phyloP scores from a whole-genome alignment of 2,113 vertebrate species.

The Coreoperca whiteheadi region DNA sequence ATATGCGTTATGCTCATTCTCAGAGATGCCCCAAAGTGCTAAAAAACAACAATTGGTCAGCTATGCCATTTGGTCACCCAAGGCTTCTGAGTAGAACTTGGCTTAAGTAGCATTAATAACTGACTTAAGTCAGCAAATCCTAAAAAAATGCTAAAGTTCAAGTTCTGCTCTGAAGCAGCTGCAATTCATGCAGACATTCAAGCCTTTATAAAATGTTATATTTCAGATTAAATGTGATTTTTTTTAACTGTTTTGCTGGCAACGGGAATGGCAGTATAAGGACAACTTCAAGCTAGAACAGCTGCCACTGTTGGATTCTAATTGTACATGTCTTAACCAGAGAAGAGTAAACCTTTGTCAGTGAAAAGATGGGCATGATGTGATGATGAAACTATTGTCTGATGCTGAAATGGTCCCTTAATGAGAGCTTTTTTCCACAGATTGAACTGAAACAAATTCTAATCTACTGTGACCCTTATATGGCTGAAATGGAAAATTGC shows the following conservation, averaged over 20 bases:
- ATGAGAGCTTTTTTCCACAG: constrained; percentile 77
- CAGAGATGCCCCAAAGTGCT: constrained; percentile 24
- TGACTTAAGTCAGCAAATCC: constrained; percentile 26
- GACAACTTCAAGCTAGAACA: background rate
- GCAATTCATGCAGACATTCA: background rate
- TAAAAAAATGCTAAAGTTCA: background rate
- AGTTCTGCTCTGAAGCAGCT: constrained; percentile 11
- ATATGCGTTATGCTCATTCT: constrained; percentile 3
- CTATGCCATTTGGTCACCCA: constrained; percentile 34
- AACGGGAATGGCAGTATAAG: background rate
- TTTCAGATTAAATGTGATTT: background rate
- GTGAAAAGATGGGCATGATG: background rate
- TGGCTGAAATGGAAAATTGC: constrained; percentile 88
- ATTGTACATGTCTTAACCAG: background rate
- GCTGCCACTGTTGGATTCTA: background rate
- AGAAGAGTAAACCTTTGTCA: constrained; percentile 13
- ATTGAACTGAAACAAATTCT: constrained; percentile 92
- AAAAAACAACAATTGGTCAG: constrained; percentile 31
- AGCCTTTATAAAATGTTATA: background rate
- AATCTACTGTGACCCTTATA: constrained; percentile 91
- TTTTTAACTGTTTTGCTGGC: constrained; percentile 3
- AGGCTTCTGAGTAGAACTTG: constrained; percentile 19
- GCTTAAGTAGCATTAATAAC: constrained; percentile 55
- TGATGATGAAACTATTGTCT: constrained; percentile 10
- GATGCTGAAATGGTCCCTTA: constrained; percentile 2